A percentile compares a stretch with the other conserved stretches of the same genome.
Evolutionary conservation across 1,140 invertebrate species (phyloP).

Genomic region (Solen grandis): DNA sequence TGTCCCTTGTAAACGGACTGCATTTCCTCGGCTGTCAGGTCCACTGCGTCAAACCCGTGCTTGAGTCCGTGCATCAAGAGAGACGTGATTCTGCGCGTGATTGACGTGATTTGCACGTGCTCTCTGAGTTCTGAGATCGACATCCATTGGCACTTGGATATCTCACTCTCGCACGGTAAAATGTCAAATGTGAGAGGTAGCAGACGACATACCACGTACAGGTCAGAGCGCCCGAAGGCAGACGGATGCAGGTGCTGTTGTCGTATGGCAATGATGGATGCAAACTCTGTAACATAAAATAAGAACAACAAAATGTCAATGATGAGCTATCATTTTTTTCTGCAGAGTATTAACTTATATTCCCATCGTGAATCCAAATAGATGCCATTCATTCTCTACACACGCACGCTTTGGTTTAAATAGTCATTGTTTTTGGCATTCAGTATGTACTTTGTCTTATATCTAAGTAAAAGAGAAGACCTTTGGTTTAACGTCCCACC

Average conservation of each 20-base stretch:
- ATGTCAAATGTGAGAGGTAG: slow-evolving; percentile 87
- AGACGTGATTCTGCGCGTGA: slow-evolving; percentile 65
- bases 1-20: slow-evolving; percentile 70
- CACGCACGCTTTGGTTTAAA: too few species aligned
- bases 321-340: background rate
- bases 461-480: too few species aligned
- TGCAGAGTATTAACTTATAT: too few species aligned
- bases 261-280: slow-evolving; percentile 89
- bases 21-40: slow-evolving; percentile 64
- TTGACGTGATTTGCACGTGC: slow-evolving; percentile 54
- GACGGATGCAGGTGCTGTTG: slow-evolving; percentile 84
- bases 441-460: too few species aligned
- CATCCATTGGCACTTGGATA: slow-evolving; percentile 90
- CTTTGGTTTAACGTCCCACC: too few species aligned
- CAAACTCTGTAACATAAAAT: slow-evolving; percentile 83
- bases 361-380: too few species aligned
- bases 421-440: too few species aligned
- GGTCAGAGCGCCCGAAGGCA: slow-evolving; percentile 91
- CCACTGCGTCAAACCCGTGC: slow-evolving; percentile 72
- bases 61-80: slow-evolving; percentile 66
- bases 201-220: slow-evolving; percentile 90
- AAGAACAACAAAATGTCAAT: background rate
- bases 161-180: slow-evolving; percentile 87
- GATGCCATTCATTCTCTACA: too few species aligned
- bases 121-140: slow-evolving; percentile 60